These are phyloP conservation scores for Gorsachius magnificus DNA, from an alignment of 2,797 vertebrate species.

Conservation along the genomic window DNA sequence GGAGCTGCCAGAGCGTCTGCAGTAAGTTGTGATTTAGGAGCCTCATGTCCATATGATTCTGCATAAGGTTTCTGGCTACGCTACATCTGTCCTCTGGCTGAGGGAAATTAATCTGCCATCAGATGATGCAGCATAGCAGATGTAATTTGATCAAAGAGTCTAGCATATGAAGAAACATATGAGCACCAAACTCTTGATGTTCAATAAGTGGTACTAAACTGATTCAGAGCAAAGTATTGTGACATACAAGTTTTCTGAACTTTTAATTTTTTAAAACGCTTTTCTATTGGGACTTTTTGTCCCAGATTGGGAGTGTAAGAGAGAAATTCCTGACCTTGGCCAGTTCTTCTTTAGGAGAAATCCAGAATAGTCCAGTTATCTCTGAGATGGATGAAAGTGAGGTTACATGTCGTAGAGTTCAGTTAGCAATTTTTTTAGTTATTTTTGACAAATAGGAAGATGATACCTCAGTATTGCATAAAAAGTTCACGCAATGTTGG, in stretches of 20 bases:
- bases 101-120: not conserved
- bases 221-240: not conserved
- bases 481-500: not conserved
- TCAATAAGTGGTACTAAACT: not conserved
- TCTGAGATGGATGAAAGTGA: not conserved
- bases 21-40: not conserved
- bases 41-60: not conserved
- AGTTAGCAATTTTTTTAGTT: not conserved
- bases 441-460: not conserved
- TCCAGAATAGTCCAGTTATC: not conserved
- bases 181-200: not conserved
- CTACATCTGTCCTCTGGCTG: not conserved
- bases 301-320: not conserved
- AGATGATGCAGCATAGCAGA: not conserved
- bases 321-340: not conserved
- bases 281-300: not conserved
- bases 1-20: not conserved
- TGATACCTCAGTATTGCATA: not conserved
- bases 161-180: not conserved
- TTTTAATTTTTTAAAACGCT: not conserved
- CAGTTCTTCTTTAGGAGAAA: not conserved
- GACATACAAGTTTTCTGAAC: not conserved
- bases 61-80: not conserved
- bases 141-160: not conserved
- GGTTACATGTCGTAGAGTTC: not conserved